Base-by-base conservation (phyloP, 2,888 invertebrate genomes). In the Rosalia funebris region DNA sequence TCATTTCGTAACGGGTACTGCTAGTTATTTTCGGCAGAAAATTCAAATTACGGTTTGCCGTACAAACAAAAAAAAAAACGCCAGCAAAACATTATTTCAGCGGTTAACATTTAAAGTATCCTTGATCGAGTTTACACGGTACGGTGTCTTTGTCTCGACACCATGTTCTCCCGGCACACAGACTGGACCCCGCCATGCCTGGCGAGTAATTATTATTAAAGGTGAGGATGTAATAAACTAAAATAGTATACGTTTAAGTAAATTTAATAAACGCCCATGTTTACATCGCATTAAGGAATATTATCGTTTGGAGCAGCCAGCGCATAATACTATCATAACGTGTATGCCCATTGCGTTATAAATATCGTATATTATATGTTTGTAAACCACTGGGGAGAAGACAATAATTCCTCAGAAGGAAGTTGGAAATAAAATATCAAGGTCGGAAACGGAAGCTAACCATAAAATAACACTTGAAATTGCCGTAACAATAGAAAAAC, bases 391-490 rank as follows among this genome's bases (percentile, higher is more conserved):
- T 37, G 39, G 39, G 20, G 37, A 20, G 45, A 45, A 15, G 10
- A 45, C 45, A 25, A 45, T 25, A 19, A 39, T 50, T 11, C n/a
- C 14, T 50, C 25, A 10, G 19, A 50, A 63, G 66, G 66, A 66
- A 66, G 63, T 63, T 52, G 44, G 59, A 61, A 66, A 63, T 66
- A 66, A 66, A 66, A 63, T 20, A 19, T 42, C 57, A 57, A 62
- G 59, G 54, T 32, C 52, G 50, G 58, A 54, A 60, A 60, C 61
- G 66, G 66, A 66, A 66, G 57, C 36, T 53, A 34, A 46, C 60
- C 63, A 62, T 66, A 66, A 66, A 66, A 59, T 60, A 32, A 31
- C 52, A 46, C 50, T 45, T 31, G 20, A 19, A 57, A 52, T 20
- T 41, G 52, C 46, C 46, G 20, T 34, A 48, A 60, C 54, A 60